Base-by-base conservation (phyloP, 2,797 vertebrate genomes). In the Pelobates cultripes region DNA sequence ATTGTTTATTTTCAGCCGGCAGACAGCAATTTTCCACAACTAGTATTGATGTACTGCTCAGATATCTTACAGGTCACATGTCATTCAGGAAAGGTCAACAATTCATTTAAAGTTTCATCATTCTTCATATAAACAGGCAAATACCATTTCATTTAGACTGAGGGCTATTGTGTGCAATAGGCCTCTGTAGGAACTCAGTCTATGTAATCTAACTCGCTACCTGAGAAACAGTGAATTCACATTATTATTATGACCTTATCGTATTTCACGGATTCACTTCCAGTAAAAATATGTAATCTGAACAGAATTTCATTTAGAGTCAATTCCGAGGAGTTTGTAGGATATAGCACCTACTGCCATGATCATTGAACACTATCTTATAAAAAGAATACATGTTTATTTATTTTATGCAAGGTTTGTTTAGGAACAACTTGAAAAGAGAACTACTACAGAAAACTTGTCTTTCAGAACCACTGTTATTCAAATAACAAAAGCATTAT, bases 41-140 rank as follows among this genome's bases (percentile, higher is more conserved):
- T 88, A 90, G 89, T 92, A 88, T 88, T 89, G 90, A 93, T 92
- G 88, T 91, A 93, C 91, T 90, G 91, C 91, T 89, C 92, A 88
- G 92, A 93, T 93, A 92, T 89, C 92, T 91, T 91, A 88, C 90
- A 91, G 94, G 95, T 96, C 95, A 94, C 93, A 94, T 94, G 92
- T 93, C 94, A 95, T 93, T 94, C 93, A 90, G 86, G 90, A 91
- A 91, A 94, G 95, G 95, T 95, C 95, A 95, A 95, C 88, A 88
- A 92, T 93, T 95, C 93, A 94, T 94, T 95, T 95, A 94, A 91
- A 94, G 93, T 93, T 93, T 90, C 94, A 95, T 96, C 95, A 91
- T 91, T 91, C 91, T 91, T 90, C 93, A 91, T 91, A 90, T 91
- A 91, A 92, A 91, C 91, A 91, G 90, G 90, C 91, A 90, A 90